Percentiles rank a stretch among this genome's conserved stretches.
Evolutionary conservation across 2,797 vertebrate genomes (phyloP).

Genomic region (Australoheros facetus): DNA sequence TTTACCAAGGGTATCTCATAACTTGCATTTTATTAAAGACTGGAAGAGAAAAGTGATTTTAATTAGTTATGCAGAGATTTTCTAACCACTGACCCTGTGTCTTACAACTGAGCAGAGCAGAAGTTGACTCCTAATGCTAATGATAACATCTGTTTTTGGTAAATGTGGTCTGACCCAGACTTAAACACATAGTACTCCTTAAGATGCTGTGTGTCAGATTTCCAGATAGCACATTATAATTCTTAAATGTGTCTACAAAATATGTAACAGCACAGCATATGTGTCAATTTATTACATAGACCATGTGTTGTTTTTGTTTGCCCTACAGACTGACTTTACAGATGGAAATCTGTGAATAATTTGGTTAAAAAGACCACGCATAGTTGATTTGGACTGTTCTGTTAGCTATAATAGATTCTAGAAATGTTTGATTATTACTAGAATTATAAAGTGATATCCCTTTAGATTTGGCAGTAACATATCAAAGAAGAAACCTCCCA

Average conservation of each 20-base stretch:
- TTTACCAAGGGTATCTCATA: background rate
- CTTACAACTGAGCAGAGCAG: background rate
- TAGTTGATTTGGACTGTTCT: background rate
- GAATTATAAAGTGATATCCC: conserved; percentile 55
- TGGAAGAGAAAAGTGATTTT: conserved; percentile 6
- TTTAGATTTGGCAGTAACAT: conserved; percentile 57
- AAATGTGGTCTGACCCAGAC: conserved; percentile 57
- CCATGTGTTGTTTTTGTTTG: background rate
- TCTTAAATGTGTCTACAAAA: conserved; percentile 24
- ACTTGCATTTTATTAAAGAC: background rate
- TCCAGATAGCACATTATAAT: conserved; percentile 58
- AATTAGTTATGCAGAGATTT: conserved; percentile 6
- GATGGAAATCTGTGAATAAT: conserved; percentile 1
- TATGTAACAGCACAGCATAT: background rate
- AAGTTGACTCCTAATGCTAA: background rate
- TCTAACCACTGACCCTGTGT: background rate
- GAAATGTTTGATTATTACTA: conserved; percentile 51
- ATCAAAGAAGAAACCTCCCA: conserved; percentile 47
- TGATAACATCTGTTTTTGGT: conserved; percentile 27
- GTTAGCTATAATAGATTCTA: background rate
- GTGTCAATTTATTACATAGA: background rate
- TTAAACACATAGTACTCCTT: conserved; percentile 34
- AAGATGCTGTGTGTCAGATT: conserved; percentile 57
- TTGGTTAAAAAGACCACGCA: conserved; percentile 25
- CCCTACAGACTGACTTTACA: conserved; percentile 1